These are phyloP conservation scores for Amphipyra tragopoginis DNA, from an alignment of 2,888 invertebrate genomes.

Conservation along the genomic window DNA sequence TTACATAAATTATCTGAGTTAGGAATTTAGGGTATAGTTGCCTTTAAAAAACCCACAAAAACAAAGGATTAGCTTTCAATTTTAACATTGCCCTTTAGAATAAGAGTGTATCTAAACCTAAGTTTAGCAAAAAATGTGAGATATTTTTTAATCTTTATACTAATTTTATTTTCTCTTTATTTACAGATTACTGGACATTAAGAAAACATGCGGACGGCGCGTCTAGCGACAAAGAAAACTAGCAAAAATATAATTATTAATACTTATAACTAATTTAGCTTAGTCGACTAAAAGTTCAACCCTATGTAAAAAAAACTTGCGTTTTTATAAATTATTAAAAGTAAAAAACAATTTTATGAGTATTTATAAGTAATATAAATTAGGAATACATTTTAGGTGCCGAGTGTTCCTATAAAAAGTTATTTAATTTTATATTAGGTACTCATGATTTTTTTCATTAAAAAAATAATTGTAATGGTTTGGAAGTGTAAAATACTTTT, in stretches of 20 bases:
- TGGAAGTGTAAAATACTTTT: conserved; percentile 49
- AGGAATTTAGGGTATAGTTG: too few relatives aligned
- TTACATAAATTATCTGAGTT: too few relatives aligned
- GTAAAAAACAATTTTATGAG: conserved; percentile 50
- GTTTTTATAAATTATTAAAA: conserved; percentile 59
- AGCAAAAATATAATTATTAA: conserved; percentile 47
- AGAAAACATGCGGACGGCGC: conserved; percentile 83
- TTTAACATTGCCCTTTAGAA: too few relatives aligned
- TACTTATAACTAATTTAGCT: conserved; percentile 37
- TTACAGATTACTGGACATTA: conserved; percentile 89
- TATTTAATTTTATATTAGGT: background rate
- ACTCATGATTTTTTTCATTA: conserved; percentile 12
- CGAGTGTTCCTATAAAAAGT: conserved; percentile 50
- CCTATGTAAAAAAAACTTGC: conserved; percentile 53
- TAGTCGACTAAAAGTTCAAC: conserved; percentile 52
- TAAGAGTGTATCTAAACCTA: too few relatives aligned
- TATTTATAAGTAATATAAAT: conserved; percentile 61
- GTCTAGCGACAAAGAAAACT: conserved; percentile 87
- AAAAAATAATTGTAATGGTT: conserved; percentile 17
- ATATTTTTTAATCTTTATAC: background rate
- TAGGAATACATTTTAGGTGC: conserved; percentile 41
- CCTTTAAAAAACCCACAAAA: too few relatives aligned
- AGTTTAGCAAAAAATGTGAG: too few relatives aligned
- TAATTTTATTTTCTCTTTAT: conserved; percentile 58
- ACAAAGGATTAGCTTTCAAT: too few relatives aligned